A percentile compares a stretch with the other conserved stretches of the same genome.
phyloP scores from a whole-genome alignment of 2,888 invertebrate species.

The Conops quadrifasciatus region DNA sequence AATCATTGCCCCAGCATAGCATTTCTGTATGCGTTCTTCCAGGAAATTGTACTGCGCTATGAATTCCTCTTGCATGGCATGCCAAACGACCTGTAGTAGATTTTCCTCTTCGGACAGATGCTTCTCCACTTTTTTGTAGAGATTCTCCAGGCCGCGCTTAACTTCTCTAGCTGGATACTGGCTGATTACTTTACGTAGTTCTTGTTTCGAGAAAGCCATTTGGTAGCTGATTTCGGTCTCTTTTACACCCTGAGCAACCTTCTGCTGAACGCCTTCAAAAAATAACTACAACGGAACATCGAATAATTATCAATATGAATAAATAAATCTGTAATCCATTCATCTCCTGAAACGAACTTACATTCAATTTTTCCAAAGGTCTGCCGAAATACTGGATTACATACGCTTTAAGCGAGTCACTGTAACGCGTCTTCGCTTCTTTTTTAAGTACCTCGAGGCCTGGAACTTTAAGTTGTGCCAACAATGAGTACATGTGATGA shows the following conservation, averaged over 20 bases:
- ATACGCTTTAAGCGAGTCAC: slow-evolving; percentile 88
- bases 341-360: slow-evolving; percentile 62
- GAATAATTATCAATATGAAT: too few species aligned
- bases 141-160: slow-evolving; percentile 88
- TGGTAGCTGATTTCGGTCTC: slow-evolving; percentile 98
- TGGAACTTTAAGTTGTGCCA: slow-evolving; percentile 88
- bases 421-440: slow-evolving; percentile 89
- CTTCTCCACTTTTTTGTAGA: slow-evolving; percentile 97
- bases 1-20: slow-evolving; percentile 96
- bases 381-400: slow-evolving; percentile 95
- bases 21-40: slow-evolving; percentile 91
- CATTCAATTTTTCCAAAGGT: slow-evolving; percentile 89
- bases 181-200: slow-evolving; percentile 91
- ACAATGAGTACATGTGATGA: slow-evolving; percentile 87
- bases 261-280: slow-evolving; percentile 95
- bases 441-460: slow-evolving; percentile 88
- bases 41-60: slow-evolving; percentile 94
- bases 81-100: slow-evolving; percentile 95
- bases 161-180: slow-evolving; percentile 94
- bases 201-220: slow-evolving; percentile 96
- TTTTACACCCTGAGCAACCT: slow-evolving; percentile 92
- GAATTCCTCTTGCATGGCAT: slow-evolving; percentile 99
- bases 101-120: slow-evolving; percentile 95
- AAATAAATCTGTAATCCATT: background rate
- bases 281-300: too few species aligned